Evolutionary conservation across 2,888 invertebrate species (phyloP).

Genomic region (Brachycybe producta): DNA sequence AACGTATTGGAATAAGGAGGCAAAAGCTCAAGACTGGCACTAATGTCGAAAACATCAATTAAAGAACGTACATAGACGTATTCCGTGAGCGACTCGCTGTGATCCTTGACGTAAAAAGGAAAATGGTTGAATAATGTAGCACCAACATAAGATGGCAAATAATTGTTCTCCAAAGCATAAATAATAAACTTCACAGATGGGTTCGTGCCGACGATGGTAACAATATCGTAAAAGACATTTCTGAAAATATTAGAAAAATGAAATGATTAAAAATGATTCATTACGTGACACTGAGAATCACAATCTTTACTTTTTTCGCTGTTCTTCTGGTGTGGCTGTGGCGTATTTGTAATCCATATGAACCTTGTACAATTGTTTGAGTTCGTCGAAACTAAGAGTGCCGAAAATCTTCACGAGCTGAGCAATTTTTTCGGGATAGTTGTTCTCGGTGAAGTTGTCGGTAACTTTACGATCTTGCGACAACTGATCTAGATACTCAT

Average conservation of each 20-base stretch:
- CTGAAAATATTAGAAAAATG: not conserved
- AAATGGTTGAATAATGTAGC: not conserved
- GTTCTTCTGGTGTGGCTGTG: slow-evolving; percentile 11
- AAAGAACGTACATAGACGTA: slow-evolving; percentile 14
- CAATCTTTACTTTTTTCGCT: slow-evolving; percentile 11
- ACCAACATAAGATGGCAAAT: not conserved
- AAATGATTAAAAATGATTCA: not conserved
- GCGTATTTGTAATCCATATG: slow-evolving; percentile 4
- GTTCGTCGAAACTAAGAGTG: slow-evolving; percentile 5
- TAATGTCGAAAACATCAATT: too few species aligned
- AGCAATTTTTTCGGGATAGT: slow-evolving; percentile 12
- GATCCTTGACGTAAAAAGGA: slow-evolving; percentile 17
- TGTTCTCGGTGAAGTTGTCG: slow-evolving; percentile 5
- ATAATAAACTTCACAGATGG: slow-evolving; percentile 10
- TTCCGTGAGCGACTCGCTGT: slow-evolving; percentile 10
- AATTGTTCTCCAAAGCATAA: slow-evolving; percentile 7
- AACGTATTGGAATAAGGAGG: too few species aligned
- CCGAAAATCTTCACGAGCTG: slow-evolving; percentile 6
- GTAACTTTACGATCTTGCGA: not conserved
- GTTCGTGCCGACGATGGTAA: slow-evolving; percentile 15
- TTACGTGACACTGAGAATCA: not conserved
- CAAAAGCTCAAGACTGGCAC: too few species aligned
- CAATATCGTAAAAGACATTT: slow-evolving; percentile 7
- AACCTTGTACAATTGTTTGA: slow-evolving; percentile 10
- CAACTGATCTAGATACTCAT: not conserved